A percentile compares a stretch with the other conserved stretches of the same genome.
phyloP scores from a whole-genome alignment of 2,113 vertebrate species.

The Pseudorhombus dupliciocellatus region DNA sequence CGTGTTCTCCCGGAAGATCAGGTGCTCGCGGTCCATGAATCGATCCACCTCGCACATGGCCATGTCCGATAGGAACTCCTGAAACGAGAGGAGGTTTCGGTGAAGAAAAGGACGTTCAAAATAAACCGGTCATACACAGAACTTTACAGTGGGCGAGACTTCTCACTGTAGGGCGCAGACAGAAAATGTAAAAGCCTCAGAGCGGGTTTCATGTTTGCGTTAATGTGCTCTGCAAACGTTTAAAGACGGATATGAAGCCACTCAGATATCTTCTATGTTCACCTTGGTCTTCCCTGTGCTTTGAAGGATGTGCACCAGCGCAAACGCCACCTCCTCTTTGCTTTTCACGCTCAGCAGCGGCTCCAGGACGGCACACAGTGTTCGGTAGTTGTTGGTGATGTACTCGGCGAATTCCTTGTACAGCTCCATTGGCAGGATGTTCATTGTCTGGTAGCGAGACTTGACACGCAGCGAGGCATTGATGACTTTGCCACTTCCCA shows the following conservation, averaged over 20 bases:
- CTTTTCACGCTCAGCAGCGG: constrained; percentile 94
- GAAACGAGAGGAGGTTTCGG: constrained; percentile 26
- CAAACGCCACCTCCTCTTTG: constrained; percentile 97
- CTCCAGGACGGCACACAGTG: constrained; percentile 93
- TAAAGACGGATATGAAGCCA: neutral
- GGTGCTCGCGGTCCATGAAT: constrained; percentile 95
- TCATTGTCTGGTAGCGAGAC: constrained; percentile 97
- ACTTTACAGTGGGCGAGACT: neutral
- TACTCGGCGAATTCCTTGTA: constrained; percentile 98
- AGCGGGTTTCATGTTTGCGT: too few species aligned
- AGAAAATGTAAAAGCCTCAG: neutral
- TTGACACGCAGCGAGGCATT: constrained; percentile 93
- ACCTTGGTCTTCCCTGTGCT: constrained; percentile 97
- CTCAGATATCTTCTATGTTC: neutral
- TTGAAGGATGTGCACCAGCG: constrained; percentile 95
- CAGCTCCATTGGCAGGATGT: constrained; percentile 98
- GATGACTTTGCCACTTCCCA: constrained; percentile 88
- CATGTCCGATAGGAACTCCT: constrained; percentile 99
- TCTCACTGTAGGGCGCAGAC: too few species aligned
- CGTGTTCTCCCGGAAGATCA: constrained; percentile 98
- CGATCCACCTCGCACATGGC: constrained; percentile 98
- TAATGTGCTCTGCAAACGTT: too few species aligned
- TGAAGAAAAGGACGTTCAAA: neutral
- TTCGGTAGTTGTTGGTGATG: constrained; percentile 95
- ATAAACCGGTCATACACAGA: neutral